Conservation (phyloP, 2,113 vertebrate genomes). For the Aramus guarauna region DNA sequence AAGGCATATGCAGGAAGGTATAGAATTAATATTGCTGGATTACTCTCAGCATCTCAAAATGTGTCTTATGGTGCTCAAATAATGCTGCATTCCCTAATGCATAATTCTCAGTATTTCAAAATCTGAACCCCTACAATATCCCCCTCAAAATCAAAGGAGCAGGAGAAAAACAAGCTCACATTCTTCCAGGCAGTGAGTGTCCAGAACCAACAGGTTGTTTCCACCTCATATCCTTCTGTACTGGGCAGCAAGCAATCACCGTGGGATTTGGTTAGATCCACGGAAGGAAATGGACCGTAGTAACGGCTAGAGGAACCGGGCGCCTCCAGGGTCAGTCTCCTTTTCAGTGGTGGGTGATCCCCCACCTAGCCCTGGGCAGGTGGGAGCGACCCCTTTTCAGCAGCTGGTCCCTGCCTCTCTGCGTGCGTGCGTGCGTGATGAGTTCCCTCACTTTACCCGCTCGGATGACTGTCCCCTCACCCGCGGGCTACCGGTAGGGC, state of each 20-base stretch:
- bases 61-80: not conserved
- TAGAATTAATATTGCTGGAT: not conserved
- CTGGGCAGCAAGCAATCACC: accelerated
- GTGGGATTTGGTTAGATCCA: not conserved
- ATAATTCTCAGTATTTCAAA: not conserved
- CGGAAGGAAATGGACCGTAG: accelerated
- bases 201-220: not conserved
- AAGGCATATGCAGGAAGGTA: not conserved
- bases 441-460: too few species aligned
- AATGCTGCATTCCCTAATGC: not conserved
- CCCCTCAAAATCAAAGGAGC: not conserved
- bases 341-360: accelerated
- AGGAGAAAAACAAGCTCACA: not conserved
- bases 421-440: accelerated
- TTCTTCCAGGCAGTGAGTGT: not conserved
- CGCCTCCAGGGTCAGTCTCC: not conserved
- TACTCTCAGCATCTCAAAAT: not conserved
- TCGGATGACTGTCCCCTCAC: too few species aligned
- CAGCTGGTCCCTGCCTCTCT: not conserved
- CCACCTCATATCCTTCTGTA: accelerated
- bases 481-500: not conserved
- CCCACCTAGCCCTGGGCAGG: too few species aligned
- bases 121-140: not conserved
- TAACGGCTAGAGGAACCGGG: accelerated
- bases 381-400: not conserved